Conservation (phyloP, 1,140 invertebrate species). For the Diorhabda carinulata region DNA sequence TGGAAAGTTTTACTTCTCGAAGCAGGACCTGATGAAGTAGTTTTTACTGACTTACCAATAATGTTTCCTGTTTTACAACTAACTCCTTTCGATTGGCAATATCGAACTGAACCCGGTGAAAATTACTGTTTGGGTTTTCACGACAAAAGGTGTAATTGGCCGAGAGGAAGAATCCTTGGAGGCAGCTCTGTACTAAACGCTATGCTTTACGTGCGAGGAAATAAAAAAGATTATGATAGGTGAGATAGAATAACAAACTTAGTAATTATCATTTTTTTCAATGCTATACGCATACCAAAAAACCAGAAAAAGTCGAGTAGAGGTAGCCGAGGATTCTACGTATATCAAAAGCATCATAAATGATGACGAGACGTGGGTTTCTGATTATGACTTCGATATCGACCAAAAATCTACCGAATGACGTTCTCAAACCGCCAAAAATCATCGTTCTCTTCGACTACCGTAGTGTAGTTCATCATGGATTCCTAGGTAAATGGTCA, state of each 20-base stretch:
- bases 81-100: conserved; percentile 78
- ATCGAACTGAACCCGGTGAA: conserved; percentile 81
- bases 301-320: too few relatives aligned
- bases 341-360: too few relatives aligned
- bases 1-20: conserved; percentile 77
- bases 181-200: conserved; percentile 83
- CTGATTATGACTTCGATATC: too few relatives aligned
- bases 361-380: too few relatives aligned
- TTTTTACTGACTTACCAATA: conserved; percentile 69
- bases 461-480: too few relatives aligned
- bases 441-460: too few relatives aligned
- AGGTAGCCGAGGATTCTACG: too few relatives aligned
- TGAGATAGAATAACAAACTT: conserved; percentile 52
- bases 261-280: too few relatives aligned
- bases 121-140: conserved; percentile 65
- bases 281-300: conserved; percentile 45
- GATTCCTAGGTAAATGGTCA: too few relatives aligned
- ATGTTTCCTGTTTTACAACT: conserved; percentile 70
- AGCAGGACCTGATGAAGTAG: conserved; percentile 73
- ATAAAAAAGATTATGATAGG: conserved; percentile 79
- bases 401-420: too few relatives aligned
- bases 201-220: conserved; percentile 91
- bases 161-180: conserved; percentile 78
- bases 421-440: too few relatives aligned
- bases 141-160: conserved; percentile 68